These are phyloP conservation scores for Meriones unguiculatus DNA, from an alignment of 2,113 vertebrate species.

Conservation along the genomic window DNA sequence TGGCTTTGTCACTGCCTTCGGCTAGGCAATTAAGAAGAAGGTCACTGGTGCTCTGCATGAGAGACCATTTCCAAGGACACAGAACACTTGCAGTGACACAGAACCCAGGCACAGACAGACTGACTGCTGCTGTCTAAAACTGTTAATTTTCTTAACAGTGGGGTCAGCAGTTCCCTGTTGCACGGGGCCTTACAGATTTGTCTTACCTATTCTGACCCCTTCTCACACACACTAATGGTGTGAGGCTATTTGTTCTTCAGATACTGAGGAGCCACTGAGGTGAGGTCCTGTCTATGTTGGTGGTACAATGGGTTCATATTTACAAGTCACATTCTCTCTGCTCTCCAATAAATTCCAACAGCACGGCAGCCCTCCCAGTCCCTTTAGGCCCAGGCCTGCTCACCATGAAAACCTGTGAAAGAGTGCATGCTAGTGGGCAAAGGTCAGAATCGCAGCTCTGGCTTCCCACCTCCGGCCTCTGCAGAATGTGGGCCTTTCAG, in stretches of 20 bases:
- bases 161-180: neutral
- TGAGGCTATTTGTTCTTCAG: neutral
- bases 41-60: neutral
- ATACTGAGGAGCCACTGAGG: slow-evolving; percentile 25
- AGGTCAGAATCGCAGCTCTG: slow-evolving; percentile 86
- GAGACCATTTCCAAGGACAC: neutral
- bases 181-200: neutral
- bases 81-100: no score
- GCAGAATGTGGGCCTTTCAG: neutral
- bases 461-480: neutral
- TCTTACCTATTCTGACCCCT: neutral
- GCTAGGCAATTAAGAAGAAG: neutral
- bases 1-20: neutral
- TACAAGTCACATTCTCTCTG: slow-evolving; percentile 83
- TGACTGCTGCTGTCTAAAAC: neutral
- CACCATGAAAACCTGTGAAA: slow-evolving; percentile 91
- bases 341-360: slow-evolving; percentile 82
- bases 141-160: neutral
- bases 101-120: neutral
- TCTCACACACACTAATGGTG: neutral
- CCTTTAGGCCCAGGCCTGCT: slow-evolving; percentile 70
- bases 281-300: slow-evolving; percentile 19
- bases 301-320: slow-evolving; percentile 64
- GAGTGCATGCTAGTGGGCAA: slow-evolving; percentile 94
- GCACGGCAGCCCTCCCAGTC: slow-evolving; percentile 73